phyloP scores from a whole-genome alignment of 2,888 invertebrate genomes.

The Villa cingulata region DNA sequence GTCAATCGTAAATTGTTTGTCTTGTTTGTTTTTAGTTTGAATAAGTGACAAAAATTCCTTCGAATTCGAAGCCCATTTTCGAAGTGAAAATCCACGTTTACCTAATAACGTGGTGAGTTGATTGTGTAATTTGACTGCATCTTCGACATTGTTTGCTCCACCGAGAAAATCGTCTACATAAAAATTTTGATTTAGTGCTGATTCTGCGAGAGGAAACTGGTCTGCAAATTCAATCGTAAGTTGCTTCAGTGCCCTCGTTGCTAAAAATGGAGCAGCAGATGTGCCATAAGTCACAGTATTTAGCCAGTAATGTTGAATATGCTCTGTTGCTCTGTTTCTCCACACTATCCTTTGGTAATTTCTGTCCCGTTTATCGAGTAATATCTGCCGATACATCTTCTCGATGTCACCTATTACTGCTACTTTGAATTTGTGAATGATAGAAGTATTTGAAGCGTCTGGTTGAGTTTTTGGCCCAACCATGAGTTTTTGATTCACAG shows the following conservation, averaged over 20 bases:
- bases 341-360: conserved; percentile 6
- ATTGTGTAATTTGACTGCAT: conserved; percentile 8
- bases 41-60: background rate
- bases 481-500: no score
- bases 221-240: conserved; percentile 14
- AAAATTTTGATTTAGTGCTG: conserved; percentile 12
- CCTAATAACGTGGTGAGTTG: conserved; percentile 8
- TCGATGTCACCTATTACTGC: no score
- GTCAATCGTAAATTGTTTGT: no score
- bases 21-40: no score
- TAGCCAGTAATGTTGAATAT: conserved; percentile 3
- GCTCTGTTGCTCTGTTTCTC: background rate
- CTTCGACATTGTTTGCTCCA: conserved; percentile 6
- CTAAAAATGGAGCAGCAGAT: conserved; percentile 12
- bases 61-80: conserved; percentile 13
- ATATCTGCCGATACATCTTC: conserved; percentile 4
- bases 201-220: conserved; percentile 14
- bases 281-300: conserved; percentile 13
- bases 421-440: no score
- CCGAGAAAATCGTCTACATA: conserved; percentile 18
- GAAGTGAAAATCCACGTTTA: conserved; percentile 8
- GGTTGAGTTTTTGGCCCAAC: no score
- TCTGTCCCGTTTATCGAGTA: background rate
- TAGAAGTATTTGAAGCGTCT: no score
- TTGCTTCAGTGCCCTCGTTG: conserved; percentile 4